Conservation (phyloP, 2,888 invertebrate species). For the Sepioteuthis lessoniana region DNA sequence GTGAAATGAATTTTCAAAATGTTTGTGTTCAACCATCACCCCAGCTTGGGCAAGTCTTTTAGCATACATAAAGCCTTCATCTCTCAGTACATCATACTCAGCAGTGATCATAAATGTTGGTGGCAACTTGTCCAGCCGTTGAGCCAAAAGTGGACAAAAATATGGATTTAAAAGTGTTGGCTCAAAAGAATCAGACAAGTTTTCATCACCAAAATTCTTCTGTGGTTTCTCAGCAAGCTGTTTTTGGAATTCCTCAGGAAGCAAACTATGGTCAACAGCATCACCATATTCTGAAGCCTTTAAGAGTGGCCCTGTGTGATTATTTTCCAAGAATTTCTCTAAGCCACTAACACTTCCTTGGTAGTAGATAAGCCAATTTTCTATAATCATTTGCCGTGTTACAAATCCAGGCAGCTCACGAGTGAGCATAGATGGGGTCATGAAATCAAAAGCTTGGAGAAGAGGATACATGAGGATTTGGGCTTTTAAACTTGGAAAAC, state of each 20-base stretch:
- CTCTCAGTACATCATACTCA: conserved; percentile 74
- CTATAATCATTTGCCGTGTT: conserved; percentile 53
- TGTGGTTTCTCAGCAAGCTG: not conserved
- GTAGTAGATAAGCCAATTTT: conserved; percentile 57
- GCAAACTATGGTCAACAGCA: not conserved
- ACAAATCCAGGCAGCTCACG: conserved; percentile 58
- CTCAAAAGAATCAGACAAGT: conserved; percentile 57
- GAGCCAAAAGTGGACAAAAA: conserved; percentile 73
- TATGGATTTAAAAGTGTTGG: conserved; percentile 61
- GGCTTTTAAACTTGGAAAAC: conserved; percentile 56
- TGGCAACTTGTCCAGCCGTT: conserved; percentile 65
- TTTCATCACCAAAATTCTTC: conserved; percentile 57
- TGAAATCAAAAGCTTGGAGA: conserved; percentile 71
- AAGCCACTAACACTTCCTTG: conserved; percentile 55
- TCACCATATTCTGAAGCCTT: conserved; percentile 60
- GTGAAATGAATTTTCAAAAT: conserved; percentile 65
- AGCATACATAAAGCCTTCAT: conserved; percentile 74
- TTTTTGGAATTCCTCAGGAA: conserved; percentile 37
- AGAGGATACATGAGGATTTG: conserved; percentile 71
- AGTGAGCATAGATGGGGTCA: conserved; percentile 61
- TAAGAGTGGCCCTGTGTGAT: conserved; percentile 60
- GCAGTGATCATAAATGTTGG: conserved; percentile 72
- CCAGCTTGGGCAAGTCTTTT: conserved; percentile 66
- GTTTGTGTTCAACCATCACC: conserved; percentile 65
- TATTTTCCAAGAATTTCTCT: conserved; percentile 58